Percentiles rank a stretch among this genome's conserved stretches.
These are phyloP conservation scores for Pangasius macronema DNA, from an alignment of 2,797 vertebrate genomes.

Conservation along the genomic window DNA sequence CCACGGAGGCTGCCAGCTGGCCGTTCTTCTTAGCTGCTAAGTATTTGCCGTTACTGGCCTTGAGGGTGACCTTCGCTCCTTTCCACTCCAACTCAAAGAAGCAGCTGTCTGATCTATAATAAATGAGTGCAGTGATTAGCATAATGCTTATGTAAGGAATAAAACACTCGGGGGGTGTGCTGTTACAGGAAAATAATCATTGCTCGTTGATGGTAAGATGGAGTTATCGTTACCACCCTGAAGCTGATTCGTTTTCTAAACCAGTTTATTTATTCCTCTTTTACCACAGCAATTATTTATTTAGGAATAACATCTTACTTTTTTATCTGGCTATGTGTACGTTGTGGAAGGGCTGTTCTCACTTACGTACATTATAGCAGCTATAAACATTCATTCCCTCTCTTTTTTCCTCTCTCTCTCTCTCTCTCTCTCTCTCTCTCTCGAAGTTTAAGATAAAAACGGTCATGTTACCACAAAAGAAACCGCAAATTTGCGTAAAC, in stretches of 20 bases:
- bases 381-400: neutral
- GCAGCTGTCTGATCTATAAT: conserved; percentile 83
- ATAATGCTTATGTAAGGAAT: neutral
- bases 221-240: neutral
- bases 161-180: neutral
- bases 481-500: too few relatives aligned
- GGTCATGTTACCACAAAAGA: too few relatives aligned
- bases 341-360: too few relatives aligned
- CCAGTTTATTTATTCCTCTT: neutral
- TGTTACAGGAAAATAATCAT: neutral
- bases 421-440: too few relatives aligned
- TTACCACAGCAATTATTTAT: neutral
- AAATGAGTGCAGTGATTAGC: neutral
- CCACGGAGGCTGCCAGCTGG: conserved; percentile 89
- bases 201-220: neutral
- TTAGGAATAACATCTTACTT: neutral
- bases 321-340: too few relatives aligned
- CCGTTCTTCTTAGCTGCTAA: conserved; percentile 95
- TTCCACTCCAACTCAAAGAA: conserved; percentile 93
- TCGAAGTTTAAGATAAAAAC: too few relatives aligned
- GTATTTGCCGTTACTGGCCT: conserved; percentile 89
- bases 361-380: too few relatives aligned
- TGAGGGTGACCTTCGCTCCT: conserved; percentile 85
- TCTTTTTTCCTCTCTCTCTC: too few relatives aligned
- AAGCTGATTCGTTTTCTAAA: too few relatives aligned